phyloP scores from a whole-genome alignment of 2,888 invertebrate species.

The Tyria jacobaeae region DNA sequence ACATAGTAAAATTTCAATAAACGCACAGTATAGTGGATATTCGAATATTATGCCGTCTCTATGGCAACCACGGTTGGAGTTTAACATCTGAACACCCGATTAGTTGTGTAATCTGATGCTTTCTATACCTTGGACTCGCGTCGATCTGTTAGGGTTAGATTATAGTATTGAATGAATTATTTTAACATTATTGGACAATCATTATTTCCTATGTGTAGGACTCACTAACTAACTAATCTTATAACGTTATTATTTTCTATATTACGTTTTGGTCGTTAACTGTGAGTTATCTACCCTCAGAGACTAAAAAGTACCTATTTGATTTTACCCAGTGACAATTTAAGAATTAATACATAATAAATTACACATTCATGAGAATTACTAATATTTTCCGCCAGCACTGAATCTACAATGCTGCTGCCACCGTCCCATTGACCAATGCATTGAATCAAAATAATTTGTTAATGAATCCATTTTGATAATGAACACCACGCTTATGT shows the following conservation, averaged over 20 bases:
- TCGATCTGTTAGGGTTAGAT: constrained; percentile 77
- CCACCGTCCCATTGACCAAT: constrained; percentile 69
- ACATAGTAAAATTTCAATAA: constrained; percentile 83
- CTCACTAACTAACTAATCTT: too few species aligned
- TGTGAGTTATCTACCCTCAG: constrained; percentile 54
- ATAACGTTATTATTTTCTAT: constrained; percentile 68
- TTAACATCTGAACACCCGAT: constrained; percentile 65
- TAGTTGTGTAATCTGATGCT: constrained; percentile 75
- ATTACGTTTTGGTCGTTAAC: constrained; percentile 76
- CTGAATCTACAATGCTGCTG: constrained; percentile 45
- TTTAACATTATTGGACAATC: constrained; percentile 67
- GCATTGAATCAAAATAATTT: constrained; percentile 36
- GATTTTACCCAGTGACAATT: constrained; percentile 29
- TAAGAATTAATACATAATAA: constrained; percentile 33
- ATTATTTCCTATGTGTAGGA: constrained; percentile 70
- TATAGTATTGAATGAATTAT: constrained; percentile 69
- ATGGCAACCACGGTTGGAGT: constrained; percentile 77
- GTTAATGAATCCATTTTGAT: constrained; percentile 32
- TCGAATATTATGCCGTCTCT: constrained; percentile 81
- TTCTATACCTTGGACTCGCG: constrained; percentile 73
- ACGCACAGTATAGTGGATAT: constrained; percentile 86
- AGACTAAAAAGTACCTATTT: constrained; percentile 37
- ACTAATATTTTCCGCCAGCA: constrained; percentile 38
- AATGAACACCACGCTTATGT: constrained; percentile 20
- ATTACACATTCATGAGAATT: constrained; percentile 20